A percentile compares a stretch with the other conserved stretches of the same genome.
These are phyloP conservation scores for Tenthredo notha DNA, from an alignment of 2,888 invertebrate species.

Conservation along the genomic window DNA sequence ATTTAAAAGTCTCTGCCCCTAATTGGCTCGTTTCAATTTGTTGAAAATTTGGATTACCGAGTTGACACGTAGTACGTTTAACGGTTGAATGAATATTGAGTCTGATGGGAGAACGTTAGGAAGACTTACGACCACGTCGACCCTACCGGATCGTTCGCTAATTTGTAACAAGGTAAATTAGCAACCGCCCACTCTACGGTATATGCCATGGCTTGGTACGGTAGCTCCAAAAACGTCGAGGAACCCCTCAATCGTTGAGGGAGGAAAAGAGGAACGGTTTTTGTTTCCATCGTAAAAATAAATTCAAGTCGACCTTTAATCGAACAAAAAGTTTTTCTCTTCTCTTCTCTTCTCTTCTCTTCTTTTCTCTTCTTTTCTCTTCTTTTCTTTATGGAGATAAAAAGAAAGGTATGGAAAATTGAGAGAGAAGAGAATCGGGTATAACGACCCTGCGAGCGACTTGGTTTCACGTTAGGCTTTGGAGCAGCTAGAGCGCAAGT, in stretches of 20 bases:
- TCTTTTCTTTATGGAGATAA: background rate
- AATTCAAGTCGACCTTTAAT: constrained; percentile 40
- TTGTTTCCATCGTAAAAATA: constrained; percentile 37
- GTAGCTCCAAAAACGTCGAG: background rate
- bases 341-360: background rate
- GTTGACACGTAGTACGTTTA: background rate
- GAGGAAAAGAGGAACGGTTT: background rate
- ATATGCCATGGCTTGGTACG: background rate
- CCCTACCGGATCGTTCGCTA: constrained; percentile 26
- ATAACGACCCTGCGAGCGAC: constrained; percentile 41
- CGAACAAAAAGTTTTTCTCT: constrained; percentile 27
- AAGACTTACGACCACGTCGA: constrained; percentile 15
- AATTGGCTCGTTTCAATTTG: background rate
- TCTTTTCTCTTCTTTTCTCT: background rate
- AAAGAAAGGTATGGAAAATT: background rate
- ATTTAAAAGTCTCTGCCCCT: background rate
- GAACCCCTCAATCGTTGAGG: background rate
- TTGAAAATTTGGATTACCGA: constrained; percentile 14
- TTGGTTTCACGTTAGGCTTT: constrained; percentile 42
- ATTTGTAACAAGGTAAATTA: constrained; percentile 36
- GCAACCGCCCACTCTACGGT: background rate
- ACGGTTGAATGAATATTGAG: constrained; percentile 20
- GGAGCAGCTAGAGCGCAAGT: constrained; percentile 41
- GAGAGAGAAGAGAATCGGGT: constrained; percentile 22
- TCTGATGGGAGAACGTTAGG: constrained; percentile 2